A percentile compares a stretch with the other conserved stretches of the same genome.
phyloP scores from a whole-genome alignment of 2,888 invertebrate genomes.

The Synanthedon tipuliformis region DNA sequence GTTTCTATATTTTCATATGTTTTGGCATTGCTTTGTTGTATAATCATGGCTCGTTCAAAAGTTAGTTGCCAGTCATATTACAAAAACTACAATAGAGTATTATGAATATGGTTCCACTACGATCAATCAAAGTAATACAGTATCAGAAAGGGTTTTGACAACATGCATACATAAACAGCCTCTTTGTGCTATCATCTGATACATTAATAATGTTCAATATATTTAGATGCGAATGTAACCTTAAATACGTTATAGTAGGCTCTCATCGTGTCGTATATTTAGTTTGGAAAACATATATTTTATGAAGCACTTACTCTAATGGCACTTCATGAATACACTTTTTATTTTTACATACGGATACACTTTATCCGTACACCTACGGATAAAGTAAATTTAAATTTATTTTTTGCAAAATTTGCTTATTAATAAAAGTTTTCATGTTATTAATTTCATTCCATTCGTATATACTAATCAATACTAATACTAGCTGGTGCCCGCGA shows the following conservation, averaged over 20 bases:
- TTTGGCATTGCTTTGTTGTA: too few species aligned
- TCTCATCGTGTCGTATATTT: not conserved
- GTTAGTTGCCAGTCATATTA: not conserved
- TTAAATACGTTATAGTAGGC: not conserved
- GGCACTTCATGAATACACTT: too few species aligned
- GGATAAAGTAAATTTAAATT: too few species aligned
- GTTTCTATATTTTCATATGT: too few species aligned
- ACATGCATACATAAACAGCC: constrained; percentile 11
- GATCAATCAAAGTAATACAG: constrained; percentile 19
- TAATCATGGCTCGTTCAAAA: not conserved
- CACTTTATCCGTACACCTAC: too few species aligned
- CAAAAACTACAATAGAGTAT: constrained; percentile 9
- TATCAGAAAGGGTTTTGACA: constrained; percentile 12
- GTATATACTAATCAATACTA: too few species aligned
- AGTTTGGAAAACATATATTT: not conserved
- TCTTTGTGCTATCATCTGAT: constrained; percentile 4
- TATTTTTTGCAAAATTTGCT: too few species aligned
- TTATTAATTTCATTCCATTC: too few species aligned
- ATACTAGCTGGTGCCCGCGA: too few species aligned
- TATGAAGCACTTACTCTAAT: not conserved
- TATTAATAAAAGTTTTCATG: too few species aligned
- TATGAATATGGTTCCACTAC: constrained; percentile 5
- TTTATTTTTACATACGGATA: too few species aligned
- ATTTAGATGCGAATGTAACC: not conserved
- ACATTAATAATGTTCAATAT: constrained; percentile 4